A percentile compares a stretch with the other conserved stretches of the same genome.
phyloP scores from a whole-genome alignment of 2,113 vertebrate species.

The Beaufortia kweichowensis region DNA sequence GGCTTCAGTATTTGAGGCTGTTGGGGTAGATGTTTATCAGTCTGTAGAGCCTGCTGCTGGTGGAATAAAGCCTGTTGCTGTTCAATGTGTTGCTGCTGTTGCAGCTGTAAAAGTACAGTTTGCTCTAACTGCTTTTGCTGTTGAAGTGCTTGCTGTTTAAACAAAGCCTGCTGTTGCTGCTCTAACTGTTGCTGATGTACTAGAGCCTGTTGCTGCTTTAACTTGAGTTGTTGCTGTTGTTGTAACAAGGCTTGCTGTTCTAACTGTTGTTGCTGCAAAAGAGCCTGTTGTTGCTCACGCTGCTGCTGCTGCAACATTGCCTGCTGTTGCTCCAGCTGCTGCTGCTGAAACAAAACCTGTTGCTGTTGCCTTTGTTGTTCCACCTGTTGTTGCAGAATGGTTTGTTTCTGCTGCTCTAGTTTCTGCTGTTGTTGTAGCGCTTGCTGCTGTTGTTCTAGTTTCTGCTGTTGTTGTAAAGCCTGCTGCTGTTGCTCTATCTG shows the following conservation, averaged over 20 bases:
- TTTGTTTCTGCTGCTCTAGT: conserved; percentile 61
- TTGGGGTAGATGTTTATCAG: conserved; percentile 43
- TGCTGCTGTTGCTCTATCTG: conserved; percentile 58
- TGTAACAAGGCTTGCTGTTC: conserved; percentile 52
- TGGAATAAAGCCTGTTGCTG: conserved; percentile 46
- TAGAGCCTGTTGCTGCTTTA: conserved; percentile 56
- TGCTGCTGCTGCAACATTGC: conserved; percentile 62
- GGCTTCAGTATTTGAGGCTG: conserved; percentile 47
- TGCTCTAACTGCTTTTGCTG: conserved; percentile 42
- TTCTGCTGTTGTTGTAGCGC: conserved; percentile 64
- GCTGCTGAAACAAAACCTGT: conserved; percentile 61
- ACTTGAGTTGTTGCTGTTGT: conserved; percentile 59
- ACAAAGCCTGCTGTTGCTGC: conserved; percentile 53
- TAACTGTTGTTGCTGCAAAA: conserved; percentile 60
- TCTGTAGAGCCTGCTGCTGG: conserved; percentile 35
- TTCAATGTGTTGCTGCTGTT: conserved; percentile 53
- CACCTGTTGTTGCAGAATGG: conserved; percentile 46
- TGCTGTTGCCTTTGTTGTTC: conserved; percentile 53
- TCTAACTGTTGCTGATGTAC: conserved; percentile 62
- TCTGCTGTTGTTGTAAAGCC: conserved; percentile 62
- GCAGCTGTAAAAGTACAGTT: too few relatives aligned
- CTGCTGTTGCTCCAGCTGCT: conserved; percentile 64
- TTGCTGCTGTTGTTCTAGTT: conserved; percentile 61
- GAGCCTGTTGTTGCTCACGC: conserved; percentile 26
- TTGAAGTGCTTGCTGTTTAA: conserved; percentile 51